Conservation (phyloP, 1,140 invertebrate species). For the Apolygus lucorum region DNA sequence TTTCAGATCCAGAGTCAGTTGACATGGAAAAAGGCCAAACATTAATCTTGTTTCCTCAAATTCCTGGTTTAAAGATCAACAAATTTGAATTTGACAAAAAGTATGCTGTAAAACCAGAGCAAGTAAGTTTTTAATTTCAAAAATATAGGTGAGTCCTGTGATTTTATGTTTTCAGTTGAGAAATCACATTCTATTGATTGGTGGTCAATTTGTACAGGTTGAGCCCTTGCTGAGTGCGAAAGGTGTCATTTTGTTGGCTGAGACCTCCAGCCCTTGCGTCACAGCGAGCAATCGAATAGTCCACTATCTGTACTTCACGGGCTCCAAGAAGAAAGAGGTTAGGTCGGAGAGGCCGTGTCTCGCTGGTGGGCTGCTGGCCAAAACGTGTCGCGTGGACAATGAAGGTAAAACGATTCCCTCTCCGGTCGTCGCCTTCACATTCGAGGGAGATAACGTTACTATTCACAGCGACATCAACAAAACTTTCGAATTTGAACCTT, state of each 20-base stretch:
- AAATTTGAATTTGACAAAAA: constrained; percentile 1
- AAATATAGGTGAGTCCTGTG: neutral
- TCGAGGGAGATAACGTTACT: neutral
- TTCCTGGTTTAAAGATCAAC: neutral
- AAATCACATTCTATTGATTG: constrained; percentile 3
- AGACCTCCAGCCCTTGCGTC: neutral
- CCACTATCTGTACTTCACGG: neutral
- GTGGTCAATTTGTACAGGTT: neutral
- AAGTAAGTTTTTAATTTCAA: neutral
- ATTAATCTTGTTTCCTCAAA: neutral
- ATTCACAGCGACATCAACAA: neutral
- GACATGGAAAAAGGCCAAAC: too few relatives aligned
- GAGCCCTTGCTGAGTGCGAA: neutral
- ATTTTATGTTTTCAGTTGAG: neutral
- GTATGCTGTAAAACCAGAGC: neutral
- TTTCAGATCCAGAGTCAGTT: too few relatives aligned
- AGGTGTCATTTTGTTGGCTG: neutral
- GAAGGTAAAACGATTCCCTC: neutral
- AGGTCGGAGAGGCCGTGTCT: neutral
- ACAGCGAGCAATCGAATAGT: neutral
- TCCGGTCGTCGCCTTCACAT: neutral
- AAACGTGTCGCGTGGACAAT: neutral
- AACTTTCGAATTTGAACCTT: neutral
- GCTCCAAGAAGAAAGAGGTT: neutral
- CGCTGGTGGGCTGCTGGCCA: neutral